Evolutionary conservation across 2,113 vertebrate species (phyloP).

Genomic region (Tinamus guttatus): DNA sequence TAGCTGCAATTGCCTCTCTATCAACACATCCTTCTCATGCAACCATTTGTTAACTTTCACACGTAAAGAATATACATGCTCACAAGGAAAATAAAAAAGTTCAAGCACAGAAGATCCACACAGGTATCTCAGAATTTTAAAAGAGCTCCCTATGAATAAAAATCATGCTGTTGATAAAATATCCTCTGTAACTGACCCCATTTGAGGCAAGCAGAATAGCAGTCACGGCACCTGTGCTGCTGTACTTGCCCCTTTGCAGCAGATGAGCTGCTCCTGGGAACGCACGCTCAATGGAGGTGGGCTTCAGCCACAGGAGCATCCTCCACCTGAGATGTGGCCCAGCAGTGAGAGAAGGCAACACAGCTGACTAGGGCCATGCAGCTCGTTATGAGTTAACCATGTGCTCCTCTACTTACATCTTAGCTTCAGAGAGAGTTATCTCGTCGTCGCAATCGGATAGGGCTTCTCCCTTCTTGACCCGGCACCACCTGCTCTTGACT

Average conservation of each 20-base stretch:
- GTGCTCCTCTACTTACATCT: slow-evolving; percentile 80
- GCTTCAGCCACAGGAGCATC: fast-evolving
- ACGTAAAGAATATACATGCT: background rate
- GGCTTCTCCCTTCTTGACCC: slow-evolving; percentile 67
- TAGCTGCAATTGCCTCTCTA: background rate
- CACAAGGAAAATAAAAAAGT: background rate
- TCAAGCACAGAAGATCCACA: fast-evolving
- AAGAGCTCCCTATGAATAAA: background rate
- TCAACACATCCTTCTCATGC: background rate
- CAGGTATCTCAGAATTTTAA: background rate
- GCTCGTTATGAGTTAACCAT: fast-evolving
- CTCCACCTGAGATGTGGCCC: background rate
- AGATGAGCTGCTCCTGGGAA: background rate
- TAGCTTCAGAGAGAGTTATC: slow-evolving; percentile 77
- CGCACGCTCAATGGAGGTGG: fast-evolving
- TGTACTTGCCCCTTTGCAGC: fast-evolving
- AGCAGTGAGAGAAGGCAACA: background rate
- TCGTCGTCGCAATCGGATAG: slow-evolving; percentile 9
- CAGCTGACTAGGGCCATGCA: background rate
- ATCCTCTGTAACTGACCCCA: background rate
- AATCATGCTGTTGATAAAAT: background rate
- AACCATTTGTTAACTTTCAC: background rate
- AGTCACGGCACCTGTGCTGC: fast-evolving
- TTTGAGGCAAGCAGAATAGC: background rate
- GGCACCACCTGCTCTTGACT: slow-evolving; percentile 80